Evolutionary conservation across 2,888 invertebrate species (phyloP).

Genomic region (Muscina levida): DNA sequence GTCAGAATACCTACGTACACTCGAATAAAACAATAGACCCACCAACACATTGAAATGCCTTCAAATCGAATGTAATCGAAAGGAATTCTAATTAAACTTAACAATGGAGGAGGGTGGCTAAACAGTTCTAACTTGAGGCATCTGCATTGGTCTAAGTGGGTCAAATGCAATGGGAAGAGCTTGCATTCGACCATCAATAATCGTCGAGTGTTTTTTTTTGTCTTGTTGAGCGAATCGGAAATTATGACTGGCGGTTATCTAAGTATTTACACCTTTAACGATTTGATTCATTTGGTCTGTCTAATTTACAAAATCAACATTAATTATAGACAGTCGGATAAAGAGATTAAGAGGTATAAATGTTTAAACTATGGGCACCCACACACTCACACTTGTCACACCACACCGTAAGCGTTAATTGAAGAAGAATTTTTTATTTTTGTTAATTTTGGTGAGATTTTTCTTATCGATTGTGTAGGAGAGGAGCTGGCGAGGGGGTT

Average conservation of each 20-base stretch:
- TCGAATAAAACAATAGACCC: neutral
- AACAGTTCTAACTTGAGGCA: too few relatives aligned
- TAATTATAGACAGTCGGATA: conserved; percentile 30
- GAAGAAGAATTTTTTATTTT: too few relatives aligned
- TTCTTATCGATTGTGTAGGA: too few relatives aligned
- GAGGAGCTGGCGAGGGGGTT: too few relatives aligned
- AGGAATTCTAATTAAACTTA: neutral
- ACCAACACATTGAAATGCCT: neutral
- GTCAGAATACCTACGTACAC: too few relatives aligned
- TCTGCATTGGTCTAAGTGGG: neutral
- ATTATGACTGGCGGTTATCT: conserved; percentile 28
- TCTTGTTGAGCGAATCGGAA: neutral
- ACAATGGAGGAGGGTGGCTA: too few relatives aligned
- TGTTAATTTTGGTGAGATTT: conserved; percentile 19
- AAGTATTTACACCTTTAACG: conserved; percentile 42
- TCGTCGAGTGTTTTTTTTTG: conserved; percentile 42
- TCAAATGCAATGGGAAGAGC: neutral
- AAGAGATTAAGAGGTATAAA: too few relatives aligned
- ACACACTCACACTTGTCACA: conserved; percentile 15
- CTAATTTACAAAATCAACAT: conserved; percentile 43
- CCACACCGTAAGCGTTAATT: too few relatives aligned
- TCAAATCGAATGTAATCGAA: neutral
- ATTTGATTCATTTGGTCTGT: conserved; percentile 27
- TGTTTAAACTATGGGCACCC: too few relatives aligned
- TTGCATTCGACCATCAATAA: neutral